Percentiles rank a stretch among this genome's conserved stretches.
Conservation (phyloP, 2,888 invertebrate genomes). For the Drosophila borborema region DNA sequence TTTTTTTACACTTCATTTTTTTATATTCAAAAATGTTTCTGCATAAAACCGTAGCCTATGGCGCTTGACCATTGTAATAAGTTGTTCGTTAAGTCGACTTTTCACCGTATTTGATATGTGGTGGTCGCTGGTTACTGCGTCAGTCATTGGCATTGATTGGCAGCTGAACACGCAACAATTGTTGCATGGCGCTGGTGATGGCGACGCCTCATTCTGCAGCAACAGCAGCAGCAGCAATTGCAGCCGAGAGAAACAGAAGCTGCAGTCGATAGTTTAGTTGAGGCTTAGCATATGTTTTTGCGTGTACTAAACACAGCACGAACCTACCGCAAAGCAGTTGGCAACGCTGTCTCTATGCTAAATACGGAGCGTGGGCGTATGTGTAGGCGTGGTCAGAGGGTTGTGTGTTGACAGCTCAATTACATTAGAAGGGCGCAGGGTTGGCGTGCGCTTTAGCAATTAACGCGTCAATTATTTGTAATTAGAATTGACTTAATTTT, state of each 20-base stretch:
- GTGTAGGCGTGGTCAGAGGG: conserved; percentile 28
- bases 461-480: conserved; percentile 77
- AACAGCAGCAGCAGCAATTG: conserved; percentile 22
- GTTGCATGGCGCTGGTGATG: conserved; percentile 70
- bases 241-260: conserved; percentile 15
- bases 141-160: conserved; percentile 77
- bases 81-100: not conserved
- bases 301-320: conserved; percentile 11
- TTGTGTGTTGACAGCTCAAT: conserved; percentile 71
- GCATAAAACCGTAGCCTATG: no score
- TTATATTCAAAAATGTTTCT: no score
- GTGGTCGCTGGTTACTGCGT: conserved; percentile 46
- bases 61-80: not conserved
- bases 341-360: conserved; percentile 39
- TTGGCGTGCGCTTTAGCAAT: conserved; percentile 64
- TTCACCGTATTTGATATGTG: conserved; percentile 19
- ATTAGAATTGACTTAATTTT: conserved; percentile 74
- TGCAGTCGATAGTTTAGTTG: conserved; percentile 28
- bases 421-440: conserved; percentile 56
- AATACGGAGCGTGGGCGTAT: not conserved
- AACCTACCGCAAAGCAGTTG: conserved; percentile 47
- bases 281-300: conserved; percentile 54
- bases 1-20: no score
- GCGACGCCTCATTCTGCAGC: conserved; percentile 29
- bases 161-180: conserved; percentile 78